Evolutionary conservation across 2,888 invertebrate genomes (phyloP), one percentile per base, ranked within the genome.

Genomic region (Limnephilus auricula): DNA sequence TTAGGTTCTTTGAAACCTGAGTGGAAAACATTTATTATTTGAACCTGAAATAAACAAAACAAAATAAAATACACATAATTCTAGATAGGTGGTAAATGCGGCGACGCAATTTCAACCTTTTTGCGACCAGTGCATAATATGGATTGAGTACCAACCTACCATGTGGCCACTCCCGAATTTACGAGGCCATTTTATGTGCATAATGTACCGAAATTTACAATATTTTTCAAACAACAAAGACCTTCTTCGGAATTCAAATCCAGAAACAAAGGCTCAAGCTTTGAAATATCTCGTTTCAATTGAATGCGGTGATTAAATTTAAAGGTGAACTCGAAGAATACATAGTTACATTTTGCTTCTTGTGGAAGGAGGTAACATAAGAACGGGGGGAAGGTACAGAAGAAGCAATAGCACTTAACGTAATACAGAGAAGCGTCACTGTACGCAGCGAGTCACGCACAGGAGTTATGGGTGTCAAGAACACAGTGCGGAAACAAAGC

Each of bases 381-480:
- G 25, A 6, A 65, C 45, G 15, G 25, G 6, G 25, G 25, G 25
- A 15, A 6, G 50, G 18, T 18, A 65, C 13, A 65, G 0, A n/a
- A 25, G 65, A 65, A 25, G 65, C 25, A 65, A 65, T 65, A 65
- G 65, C 65, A 65, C 65, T 65, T 65, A 65, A n/a, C 2, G 65
- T 65, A 65, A 65, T 65, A 34, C 31, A 34, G 83, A 80, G 83
- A 31, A 40, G n/a, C 45, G n/a, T 45, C 85, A 40, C 40, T 85
- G 50, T 85, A 3, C 45, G 31, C 25, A 65, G 65, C 65, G 65
- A 65, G 85, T 85, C 85, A 85, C 85, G 85, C 85, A 30, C 45
- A 13, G 40, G 85, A 85, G 85, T 40, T 45, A 85, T 85, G 85
- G 9, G 13, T 85, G 85, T 85, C 85, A 85, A 85, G 85, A 85